Evolutionary conservation across 2,888 invertebrate genomes (phyloP), one percentile per base, ranked within the genome.

Genomic region (Leucoma salicis): DNA sequence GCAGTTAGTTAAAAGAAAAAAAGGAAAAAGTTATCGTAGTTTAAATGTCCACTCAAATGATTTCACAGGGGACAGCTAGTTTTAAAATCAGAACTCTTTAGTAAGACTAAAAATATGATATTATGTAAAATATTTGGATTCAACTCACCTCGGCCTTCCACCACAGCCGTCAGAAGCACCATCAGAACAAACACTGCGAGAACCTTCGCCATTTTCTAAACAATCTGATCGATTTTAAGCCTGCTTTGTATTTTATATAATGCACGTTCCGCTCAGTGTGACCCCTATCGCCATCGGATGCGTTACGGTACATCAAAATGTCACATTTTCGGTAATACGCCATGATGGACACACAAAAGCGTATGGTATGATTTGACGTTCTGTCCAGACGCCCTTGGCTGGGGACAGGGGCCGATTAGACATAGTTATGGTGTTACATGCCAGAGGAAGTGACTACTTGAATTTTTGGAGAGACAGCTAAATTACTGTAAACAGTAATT

Each of bases 321-420:
- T 64, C 66, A 66, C 47, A 50, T 45, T 63, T 63, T 62, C 38
- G 55, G 63, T 63, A 63, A 65, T 53, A 60, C 52, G 45, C 47
- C 45, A 34, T 69, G 72, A 71, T 50, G 51, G 57, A 42, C 49
- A 50, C 46, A 74, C 65, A 72, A 75, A 64, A 57, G 59, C 49
- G 47, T 62, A 50, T 57, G 49, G 46, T 40, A 32, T 63, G 58
- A 63, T 67, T 53, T 57, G 62, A 59, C 41, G 49, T 42, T 50
- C 41, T 53, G 52, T 46, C 28, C 4, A 27, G 7, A 12, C 37
- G 51, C 39, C 60, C 63, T 62, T 70, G 73, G 65, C 66, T 67
- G 58, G 47, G 57, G 46, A 49, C 49, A 47, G 38, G 34, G 32
- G 21, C 34, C 54, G 38, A 59, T 57, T 57, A 49, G 18, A 11